Percentiles rank a stretch among this genome's conserved stretches.
Evolutionary conservation across 2,888 invertebrate genomes (phyloP).

Genomic region (Melanchra persicariae): DNA sequence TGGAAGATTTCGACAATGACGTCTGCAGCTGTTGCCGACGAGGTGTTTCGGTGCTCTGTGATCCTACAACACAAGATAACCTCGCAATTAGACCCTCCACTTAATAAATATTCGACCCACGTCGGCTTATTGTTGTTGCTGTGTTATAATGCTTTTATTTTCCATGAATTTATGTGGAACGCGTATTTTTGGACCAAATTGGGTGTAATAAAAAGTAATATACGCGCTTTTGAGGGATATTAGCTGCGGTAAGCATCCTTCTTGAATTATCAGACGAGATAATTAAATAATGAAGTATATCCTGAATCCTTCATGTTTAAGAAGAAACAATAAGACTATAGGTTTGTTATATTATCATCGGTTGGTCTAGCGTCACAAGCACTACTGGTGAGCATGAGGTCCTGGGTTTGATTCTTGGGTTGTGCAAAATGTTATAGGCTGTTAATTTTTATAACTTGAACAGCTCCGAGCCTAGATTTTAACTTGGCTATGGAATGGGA

Average conservation of each 20-base stretch:
- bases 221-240: constrained; percentile 47
- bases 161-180: constrained; percentile 62
- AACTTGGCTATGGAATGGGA: not conserved
- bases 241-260: constrained; percentile 25
- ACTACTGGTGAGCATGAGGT: not conserved
- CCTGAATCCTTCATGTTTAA: not conserved
- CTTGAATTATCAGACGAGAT: constrained; percentile 5
- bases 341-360: not conserved
- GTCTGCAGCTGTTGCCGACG: not conserved
- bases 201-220: constrained; percentile 58
- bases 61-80: constrained; percentile 62
- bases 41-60: not conserved
- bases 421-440: not conserved
- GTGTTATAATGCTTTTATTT: constrained; percentile 69
- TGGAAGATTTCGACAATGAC: not conserved
- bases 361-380: not conserved
- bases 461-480: not conserved
- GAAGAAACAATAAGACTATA: not conserved
- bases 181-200: constrained; percentile 58
- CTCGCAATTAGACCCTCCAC: constrained; percentile 66
- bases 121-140: constrained; percentile 67
- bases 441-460: not conserved
- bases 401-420: not conserved
- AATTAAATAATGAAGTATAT: constrained; percentile 6
- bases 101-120: constrained; percentile 70